Percentiles rank a stretch among this genome's conserved stretches.
Evolutionary conservation across 92 coral and sea anemone genomes (phyloP).

Genomic region (Epizoanthus stellaris): DNA sequence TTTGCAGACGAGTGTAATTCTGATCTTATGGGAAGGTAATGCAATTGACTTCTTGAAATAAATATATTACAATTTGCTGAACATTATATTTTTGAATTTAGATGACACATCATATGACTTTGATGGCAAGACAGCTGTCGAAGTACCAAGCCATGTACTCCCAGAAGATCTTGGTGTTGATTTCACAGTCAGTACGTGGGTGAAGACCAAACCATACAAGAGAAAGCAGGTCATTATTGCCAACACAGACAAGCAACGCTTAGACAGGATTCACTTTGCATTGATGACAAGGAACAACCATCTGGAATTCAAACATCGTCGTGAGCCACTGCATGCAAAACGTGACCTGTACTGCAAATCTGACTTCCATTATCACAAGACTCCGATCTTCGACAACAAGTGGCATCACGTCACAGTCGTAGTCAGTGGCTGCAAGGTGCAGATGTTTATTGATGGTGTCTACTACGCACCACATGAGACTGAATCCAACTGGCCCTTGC

Average conservation of each 20-base stretch:
- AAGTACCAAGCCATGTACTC: slow-evolving; percentile 69
- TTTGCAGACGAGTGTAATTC: too few relatives aligned
- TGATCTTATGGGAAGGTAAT: too few relatives aligned
- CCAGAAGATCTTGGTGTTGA: slow-evolving; percentile 77
- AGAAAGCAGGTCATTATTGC: slow-evolving; percentile 80
- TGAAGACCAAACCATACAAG: slow-evolving; percentile 62
- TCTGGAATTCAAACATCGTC: slow-evolving; percentile 82
- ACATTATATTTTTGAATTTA: slow-evolving; percentile 15
- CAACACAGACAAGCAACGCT: slow-evolving; percentile 74
- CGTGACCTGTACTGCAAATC: slow-evolving; percentile 83
- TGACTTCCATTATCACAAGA: slow-evolving; percentile 74
- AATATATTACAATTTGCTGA: too few relatives aligned
- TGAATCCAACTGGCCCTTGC: slow-evolving; percentile 85
- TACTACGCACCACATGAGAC: slow-evolving; percentile 39
- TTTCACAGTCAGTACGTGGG: slow-evolving; percentile 90
- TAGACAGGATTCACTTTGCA: slow-evolving; percentile 92
- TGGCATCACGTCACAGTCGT: slow-evolving; percentile 91
- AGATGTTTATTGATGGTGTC: slow-evolving; percentile 70
- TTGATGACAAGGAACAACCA: slow-evolving; percentile 65
- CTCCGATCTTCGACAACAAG: slow-evolving; percentile 69
- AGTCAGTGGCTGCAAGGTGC: slow-evolving; percentile 74
- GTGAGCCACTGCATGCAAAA: slow-evolving; percentile 76
- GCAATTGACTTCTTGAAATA: too few relatives aligned
- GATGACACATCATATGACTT: slow-evolving; percentile 72
- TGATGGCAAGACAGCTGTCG: slow-evolving; percentile 74